Evolutionary conservation across 1,140 invertebrate genomes (phyloP).

Genomic region (Drosophila truncata): DNA sequence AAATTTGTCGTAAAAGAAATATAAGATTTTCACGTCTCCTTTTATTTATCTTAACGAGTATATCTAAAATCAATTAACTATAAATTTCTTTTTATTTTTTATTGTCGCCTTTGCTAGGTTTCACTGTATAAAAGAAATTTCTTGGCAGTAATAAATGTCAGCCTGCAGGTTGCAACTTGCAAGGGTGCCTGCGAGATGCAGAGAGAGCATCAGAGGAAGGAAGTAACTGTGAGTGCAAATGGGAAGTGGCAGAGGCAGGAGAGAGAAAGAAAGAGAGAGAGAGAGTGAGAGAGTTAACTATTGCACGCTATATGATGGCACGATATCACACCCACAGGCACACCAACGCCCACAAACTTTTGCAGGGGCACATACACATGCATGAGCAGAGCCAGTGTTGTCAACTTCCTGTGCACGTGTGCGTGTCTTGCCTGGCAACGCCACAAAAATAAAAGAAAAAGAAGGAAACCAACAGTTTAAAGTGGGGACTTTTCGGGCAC

Average conservation of each 20-base stretch:
- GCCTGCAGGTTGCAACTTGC: constrained; percentile 15
- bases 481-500: constrained; percentile 23
- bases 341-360: constrained; percentile 39
- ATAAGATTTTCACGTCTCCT: not conserved
- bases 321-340: constrained; percentile 19
- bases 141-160: constrained; percentile 7
- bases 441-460: constrained; percentile 9
- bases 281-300: not conserved
- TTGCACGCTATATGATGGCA: constrained; percentile 35
- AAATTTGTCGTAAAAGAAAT: not conserved
- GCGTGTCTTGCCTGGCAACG: constrained; percentile 57
- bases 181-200: not conserved
- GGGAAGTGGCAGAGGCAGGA: not conserved
- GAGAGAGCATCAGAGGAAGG: not conserved
- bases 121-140: constrained; percentile 13
- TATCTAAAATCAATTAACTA: not conserved
- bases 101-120: constrained; percentile 4
- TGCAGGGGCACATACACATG: constrained; percentile 24
- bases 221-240: constrained; percentile 15
- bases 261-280: not conserved
- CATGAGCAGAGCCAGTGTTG: constrained; percentile 43
- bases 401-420: constrained; percentile 65
- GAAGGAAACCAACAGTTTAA: constrained; percentile 10
- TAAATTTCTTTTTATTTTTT: not conserved
- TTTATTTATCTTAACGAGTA: not conserved